Base-by-base conservation (phyloP, 1,140 invertebrate species). In the Leptinotarsa texana region DNA sequence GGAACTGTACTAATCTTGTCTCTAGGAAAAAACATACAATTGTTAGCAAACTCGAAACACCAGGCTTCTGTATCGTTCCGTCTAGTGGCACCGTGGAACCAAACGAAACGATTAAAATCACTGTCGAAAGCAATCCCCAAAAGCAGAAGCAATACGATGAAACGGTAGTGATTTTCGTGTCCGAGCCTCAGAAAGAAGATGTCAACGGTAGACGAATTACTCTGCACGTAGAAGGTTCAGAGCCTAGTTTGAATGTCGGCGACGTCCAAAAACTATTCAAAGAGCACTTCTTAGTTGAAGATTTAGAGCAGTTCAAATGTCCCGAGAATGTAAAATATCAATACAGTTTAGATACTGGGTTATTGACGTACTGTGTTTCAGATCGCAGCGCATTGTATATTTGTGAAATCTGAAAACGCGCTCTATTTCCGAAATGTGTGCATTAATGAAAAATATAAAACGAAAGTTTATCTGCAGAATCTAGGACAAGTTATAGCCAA, bases 211-310 rank as follows among this genome's bases (percentile, higher is more conserved):
- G 15, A 73, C 75, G 51, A 24, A 18, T 83, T 3, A 75, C 57
- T 4, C 49, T 84, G 21, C 70, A 63, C 4, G 78, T 63, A n/a
- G 76, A 48, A 8, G 80, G 75, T 13, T 78, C 76, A 24, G 71
- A 78, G 57, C 81, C 83, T 2, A 79, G 76, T 73, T 68, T 81
- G 42, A 79, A 81, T 72, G 81, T 83, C 27, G 57, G 71, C 15
- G 75, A 83, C 74, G 71, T 75, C 13, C 61, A 76, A 4, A 74
- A 74, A 27, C 79, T 84, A 18, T 84, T 84, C 73, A 75, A 71
- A 49, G 77, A 83, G 66, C 78, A 80, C 27, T 81, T 72, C 66
- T 70, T 83, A n/a, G 75, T 83, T 42, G 69, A 80, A 70, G 69
- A 70, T 11, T 4, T 65, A 18, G 63, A 22, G 13, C 21, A 65